Evolutionary conservation across 2,888 invertebrate species (phyloP).

Genomic region (Mimas tiliae): DNA sequence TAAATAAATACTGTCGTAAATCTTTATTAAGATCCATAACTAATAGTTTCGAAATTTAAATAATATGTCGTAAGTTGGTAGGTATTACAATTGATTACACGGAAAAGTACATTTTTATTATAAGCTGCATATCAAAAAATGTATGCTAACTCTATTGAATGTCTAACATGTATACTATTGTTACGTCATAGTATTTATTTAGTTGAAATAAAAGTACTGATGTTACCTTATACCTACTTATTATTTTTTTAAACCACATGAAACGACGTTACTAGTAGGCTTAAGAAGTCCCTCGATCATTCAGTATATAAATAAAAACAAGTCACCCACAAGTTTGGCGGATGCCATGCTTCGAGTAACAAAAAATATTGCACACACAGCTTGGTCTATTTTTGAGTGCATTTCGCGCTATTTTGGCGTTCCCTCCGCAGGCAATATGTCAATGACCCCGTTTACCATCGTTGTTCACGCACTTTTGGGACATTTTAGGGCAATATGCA

Average conservation of each 20-base stretch:
- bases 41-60: slow-evolving; percentile 22
- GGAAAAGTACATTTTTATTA: not conserved
- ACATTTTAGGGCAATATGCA: slow-evolving; percentile 75
- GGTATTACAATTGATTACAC: slow-evolving; percentile 7
- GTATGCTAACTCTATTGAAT: not conserved
- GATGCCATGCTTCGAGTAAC: slow-evolving; percentile 62
- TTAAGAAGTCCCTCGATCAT: too few relatives aligned
- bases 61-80: not conserved
- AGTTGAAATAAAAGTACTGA: not conserved
- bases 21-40: slow-evolving; percentile 18
- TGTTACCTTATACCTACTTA: not conserved
- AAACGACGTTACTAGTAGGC: not conserved
- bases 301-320: slow-evolving; percentile 14
- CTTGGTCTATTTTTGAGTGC: slow-evolving; percentile 83
- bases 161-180: not conserved
- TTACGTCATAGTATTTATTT: not conserved
- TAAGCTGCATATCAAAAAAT: not conserved
- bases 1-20: slow-evolving; percentile 13
- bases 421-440: slow-evolving; percentile 79
- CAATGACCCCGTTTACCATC: slow-evolving; percentile 81
- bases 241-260: not conserved
- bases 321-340: slow-evolving; percentile 55
- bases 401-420: slow-evolving; percentile 85
- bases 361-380: slow-evolving; percentile 84
- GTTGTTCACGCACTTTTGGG: slow-evolving; percentile 83